Evolutionary conservation across 1,140 invertebrate species (phyloP).

Genomic region (Octopus bimaculoides): DNA sequence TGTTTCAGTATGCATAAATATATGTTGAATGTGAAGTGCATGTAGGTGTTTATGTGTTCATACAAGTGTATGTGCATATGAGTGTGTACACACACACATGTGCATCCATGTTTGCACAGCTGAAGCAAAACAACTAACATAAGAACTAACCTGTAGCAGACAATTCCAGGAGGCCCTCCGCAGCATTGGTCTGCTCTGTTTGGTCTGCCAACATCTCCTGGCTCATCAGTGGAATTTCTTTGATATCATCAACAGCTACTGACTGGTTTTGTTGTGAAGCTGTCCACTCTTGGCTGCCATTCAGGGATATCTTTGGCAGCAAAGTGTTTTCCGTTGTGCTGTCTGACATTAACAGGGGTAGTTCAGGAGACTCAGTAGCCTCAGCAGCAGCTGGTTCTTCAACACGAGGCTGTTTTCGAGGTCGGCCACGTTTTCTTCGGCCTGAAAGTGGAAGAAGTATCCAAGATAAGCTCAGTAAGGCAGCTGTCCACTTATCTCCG

Average conservation of each 20-base stretch:
- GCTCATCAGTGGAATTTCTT: background rate
- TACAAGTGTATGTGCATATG: too few species aligned
- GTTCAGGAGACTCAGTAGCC: background rate
- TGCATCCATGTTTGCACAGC: too few species aligned
- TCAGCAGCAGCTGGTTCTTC: constrained; percentile 13
- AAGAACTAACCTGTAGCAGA: constrained; percentile 40
- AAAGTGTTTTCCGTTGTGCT: background rate
- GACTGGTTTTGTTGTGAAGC: background rate
- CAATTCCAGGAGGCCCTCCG: constrained; percentile 46
- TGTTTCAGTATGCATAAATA: too few species aligned
- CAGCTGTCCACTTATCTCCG: background rate
- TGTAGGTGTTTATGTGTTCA: too few species aligned
- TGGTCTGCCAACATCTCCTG: background rate
- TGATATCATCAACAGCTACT: background rate
- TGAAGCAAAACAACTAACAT: too few species aligned
- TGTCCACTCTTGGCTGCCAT: background rate
- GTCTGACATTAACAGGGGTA: background rate
- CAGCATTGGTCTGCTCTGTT: constrained; percentile 35
- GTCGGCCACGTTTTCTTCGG: constrained; percentile 47
- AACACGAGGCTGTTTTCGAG: constrained; percentile 30
- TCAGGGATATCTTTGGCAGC: background rate
- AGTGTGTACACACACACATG: too few species aligned
- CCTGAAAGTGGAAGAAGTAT: constrained; percentile 22
- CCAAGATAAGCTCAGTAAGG: background rate
- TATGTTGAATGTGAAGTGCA: too few species aligned